phyloP scores from a whole-genome alignment of 23 tunicate genomes.

The Ciona savignyi region DNA sequence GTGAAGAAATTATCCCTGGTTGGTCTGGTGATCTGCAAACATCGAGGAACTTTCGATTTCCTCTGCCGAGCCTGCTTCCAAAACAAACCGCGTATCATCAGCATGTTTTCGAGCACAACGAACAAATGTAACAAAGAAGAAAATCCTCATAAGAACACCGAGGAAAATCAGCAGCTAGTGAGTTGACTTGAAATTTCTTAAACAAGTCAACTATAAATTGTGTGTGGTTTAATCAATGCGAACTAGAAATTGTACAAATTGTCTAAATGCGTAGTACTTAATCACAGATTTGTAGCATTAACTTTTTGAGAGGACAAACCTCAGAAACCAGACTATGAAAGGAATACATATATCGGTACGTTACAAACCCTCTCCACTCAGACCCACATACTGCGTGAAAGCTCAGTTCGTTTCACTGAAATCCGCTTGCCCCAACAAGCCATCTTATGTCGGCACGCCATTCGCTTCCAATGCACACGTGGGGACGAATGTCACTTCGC shows the following conservation, averaged over 20 bases:
- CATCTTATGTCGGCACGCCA: conserved; percentile 78
- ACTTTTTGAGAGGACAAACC: too few species aligned
- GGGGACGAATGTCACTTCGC: conserved; percentile 94
- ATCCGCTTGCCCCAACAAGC: conserved; percentile 74
- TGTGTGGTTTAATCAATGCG: too few species aligned
- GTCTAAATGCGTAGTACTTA: background rate
- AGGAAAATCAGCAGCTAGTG: conserved; percentile 69
- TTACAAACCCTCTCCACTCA: conserved; percentile 2
- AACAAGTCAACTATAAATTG: too few species aligned
- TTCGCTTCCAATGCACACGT: conserved; percentile 85
- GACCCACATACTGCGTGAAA: conserved; percentile 86
- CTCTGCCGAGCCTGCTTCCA: conserved; percentile 72
- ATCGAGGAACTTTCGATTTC: conserved; percentile 76
- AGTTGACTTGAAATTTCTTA: too few species aligned
- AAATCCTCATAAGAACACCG: conserved; percentile 23
- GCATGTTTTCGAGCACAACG: conserved; percentile 23
- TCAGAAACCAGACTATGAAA: too few species aligned
- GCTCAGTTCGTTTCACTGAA: conserved; percentile 69
- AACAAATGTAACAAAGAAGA: conserved; percentile 50
- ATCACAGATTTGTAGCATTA: too few species aligned
- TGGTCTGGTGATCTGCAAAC: conserved; percentile 72
- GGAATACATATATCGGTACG: too few species aligned
- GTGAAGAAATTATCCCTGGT: conserved; percentile 68
- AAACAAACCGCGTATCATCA: conserved; percentile 85
- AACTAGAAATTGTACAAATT: background rate